Base-by-base conservation (phyloP, 2,888 invertebrate genomes). In the Yponomeuta sedellus region DNA sequence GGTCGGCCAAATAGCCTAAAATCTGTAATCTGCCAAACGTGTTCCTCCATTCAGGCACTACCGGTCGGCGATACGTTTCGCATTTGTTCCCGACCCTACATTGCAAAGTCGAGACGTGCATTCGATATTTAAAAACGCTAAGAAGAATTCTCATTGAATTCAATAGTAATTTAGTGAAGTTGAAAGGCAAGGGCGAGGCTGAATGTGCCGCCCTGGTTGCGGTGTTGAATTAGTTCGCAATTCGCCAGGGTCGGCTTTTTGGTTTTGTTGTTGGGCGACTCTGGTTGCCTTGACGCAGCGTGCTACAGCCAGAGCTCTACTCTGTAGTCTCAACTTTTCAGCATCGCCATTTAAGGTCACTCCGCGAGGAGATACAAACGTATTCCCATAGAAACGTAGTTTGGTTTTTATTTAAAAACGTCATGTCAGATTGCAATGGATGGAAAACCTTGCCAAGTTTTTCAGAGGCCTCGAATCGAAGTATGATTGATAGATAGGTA, bases 191-290 rank as follows among this genome's bases (percentile, higher is more conserved):
- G 87, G 87, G 85, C 79, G 85, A 80, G 82, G 79, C 16, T 83
- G 84, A 85, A 86, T 82, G 78, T 34, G 74, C 80, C 84, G 83
- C 88, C 87, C 86, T 85, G 83, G 86, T 88, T 88, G 89, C 85
- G 88, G 89, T 89, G 85, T 85, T 86, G 86, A 88, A 88, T 69
- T 85, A 85, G 86, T 81, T 83, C 81, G 88, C 16, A 89, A 87
- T 88, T 86, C 83, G 80, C 80, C 81, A 77, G 81, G 79, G 80
- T 82, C 81, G 79, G 34, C 25, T 25, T 44, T 44, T 65, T 8
- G 64, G 63, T 80, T 80, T 84, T 86, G 84, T 88, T 52, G 82
- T 85, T 80, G 80, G 83, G 40, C 62, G 59, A 66, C 66, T 86
- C 88, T 88, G 88, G 89, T 89, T 88, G 85, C 77, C 71, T 80